phyloP scores from a whole-genome alignment of 2,113 vertebrate species.

The Sigmodon hispidus region DNA sequence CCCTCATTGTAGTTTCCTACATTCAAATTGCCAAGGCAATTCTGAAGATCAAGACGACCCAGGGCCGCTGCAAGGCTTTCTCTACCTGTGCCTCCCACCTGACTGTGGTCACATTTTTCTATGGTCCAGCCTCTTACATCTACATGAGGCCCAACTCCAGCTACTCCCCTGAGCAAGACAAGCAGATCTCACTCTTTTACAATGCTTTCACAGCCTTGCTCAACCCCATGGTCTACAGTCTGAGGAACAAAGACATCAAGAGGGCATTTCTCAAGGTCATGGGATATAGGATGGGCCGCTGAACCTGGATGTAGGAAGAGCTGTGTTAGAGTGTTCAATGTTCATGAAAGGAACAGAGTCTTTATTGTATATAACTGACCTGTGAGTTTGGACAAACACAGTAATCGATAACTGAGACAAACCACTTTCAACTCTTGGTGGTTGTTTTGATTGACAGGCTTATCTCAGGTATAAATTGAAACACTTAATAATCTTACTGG shows the following conservation, averaged over 20 bases:
- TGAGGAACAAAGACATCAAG: slow-evolving; percentile 68
- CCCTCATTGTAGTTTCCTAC: slow-evolving; percentile 66
- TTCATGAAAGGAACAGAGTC: neutral
- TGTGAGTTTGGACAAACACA: neutral
- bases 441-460: neutral
- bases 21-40: neutral
- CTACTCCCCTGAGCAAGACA: slow-evolving; percentile 51
- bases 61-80: neutral
- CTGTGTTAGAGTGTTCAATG: neutral
- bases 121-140: slow-evolving; percentile 42
- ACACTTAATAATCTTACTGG: neutral
- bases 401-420: neutral
- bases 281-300: neutral
- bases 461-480: neutral
- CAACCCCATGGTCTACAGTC: slow-evolving; percentile 68
- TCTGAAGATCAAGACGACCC: neutral
- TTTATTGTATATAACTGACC: neutral
- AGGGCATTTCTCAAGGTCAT: slow-evolving; percentile 59
- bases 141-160: slow-evolving; percentile 67
- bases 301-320: neutral
- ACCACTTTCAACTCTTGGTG: neutral
- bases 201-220: slow-evolving; percentile 63
- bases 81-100: slow-evolving; percentile 71
- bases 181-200: slow-evolving; percentile 64
- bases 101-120: slow-evolving; percentile 66